These are phyloP conservation scores for Stenotaenia linearis DNA, from an alignment of 2,888 invertebrate species.

Conservation along the genomic window DNA sequence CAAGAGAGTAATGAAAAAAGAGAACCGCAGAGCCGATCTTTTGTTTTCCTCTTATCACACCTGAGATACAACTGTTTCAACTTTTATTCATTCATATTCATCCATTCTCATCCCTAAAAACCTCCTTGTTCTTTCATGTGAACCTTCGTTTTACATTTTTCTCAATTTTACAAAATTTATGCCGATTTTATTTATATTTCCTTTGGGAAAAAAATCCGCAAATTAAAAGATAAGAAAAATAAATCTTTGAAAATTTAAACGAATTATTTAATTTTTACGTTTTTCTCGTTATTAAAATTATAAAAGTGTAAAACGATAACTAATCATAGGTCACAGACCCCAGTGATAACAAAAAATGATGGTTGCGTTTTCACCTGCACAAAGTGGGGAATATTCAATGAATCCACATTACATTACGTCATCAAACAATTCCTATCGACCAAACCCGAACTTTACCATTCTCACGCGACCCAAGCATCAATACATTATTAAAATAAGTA, in stretches of 20 bases:
- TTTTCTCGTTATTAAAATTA: too few species aligned
- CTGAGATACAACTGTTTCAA: background rate
- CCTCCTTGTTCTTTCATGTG: constrained; percentile 19
- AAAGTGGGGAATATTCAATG: constrained; percentile 1
- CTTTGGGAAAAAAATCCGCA: background rate
- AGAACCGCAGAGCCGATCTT: background rate
- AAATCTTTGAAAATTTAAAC: too few species aligned
- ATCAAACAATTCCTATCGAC: background rate
- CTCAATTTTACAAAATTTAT: background rate
- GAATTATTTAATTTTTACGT: too few species aligned
- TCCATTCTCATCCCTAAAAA: background rate
- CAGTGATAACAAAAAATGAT: background rate
- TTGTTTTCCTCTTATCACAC: constrained; percentile 19
- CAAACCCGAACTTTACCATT: background rate
- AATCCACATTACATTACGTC: background rate
- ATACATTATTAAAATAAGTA: background rate
- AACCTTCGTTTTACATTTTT: background rate
- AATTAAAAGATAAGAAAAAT: background rate
- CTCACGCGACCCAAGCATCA: background rate
- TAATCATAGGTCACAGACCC: constrained; percentile 22
- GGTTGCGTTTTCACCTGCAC: background rate
- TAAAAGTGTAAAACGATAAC: background rate
- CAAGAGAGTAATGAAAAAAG: background rate
- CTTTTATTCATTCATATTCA: background rate
- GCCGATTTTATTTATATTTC: background rate